These are phyloP conservation scores for Scatophagus argus DNA, from an alignment of 2,113 vertebrate species.

Conservation along the genomic window DNA sequence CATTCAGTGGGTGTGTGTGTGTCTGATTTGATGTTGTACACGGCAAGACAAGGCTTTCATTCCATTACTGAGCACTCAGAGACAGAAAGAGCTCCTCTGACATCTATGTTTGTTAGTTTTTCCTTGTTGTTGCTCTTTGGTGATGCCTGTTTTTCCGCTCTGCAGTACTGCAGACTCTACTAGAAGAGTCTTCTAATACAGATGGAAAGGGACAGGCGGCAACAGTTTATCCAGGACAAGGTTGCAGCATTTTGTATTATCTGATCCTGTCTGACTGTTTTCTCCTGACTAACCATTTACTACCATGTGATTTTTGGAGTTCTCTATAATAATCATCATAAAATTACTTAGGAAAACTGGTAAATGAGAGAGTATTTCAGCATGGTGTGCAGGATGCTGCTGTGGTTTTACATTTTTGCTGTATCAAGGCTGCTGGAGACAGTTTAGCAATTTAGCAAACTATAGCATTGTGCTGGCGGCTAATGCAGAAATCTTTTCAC, in stretches of 20 bases:
- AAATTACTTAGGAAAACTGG: not conserved
- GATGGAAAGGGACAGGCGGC: not conserved
- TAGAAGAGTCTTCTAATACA: conserved; percentile 1
- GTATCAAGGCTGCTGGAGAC: not conserved
- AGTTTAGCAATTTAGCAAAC: not conserved
- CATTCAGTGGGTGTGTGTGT: too few species aligned
- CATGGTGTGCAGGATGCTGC: not conserved
- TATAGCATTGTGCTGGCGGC: too few species aligned
- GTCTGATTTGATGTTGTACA: conserved; percentile 17
- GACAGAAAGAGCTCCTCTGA: conserved; percentile 38
- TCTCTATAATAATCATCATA: not conserved
- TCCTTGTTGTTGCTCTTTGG: conserved; percentile 28
- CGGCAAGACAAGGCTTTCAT: conserved; percentile 52
- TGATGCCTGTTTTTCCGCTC: conserved; percentile 13
- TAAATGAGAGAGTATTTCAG: too few species aligned
- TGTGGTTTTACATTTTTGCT: not conserved
- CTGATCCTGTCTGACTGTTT: not conserved
- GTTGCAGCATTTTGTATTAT: conserved; percentile 1
- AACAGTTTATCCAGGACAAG: too few species aligned
- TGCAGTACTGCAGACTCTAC: not conserved
- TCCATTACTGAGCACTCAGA: conserved; percentile 62
- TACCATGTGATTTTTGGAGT: not conserved
- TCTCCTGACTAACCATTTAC: not conserved
- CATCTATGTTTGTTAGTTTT: conserved; percentile 2
- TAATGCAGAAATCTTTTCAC: too few species aligned